Evolutionary conservation across 2,113 vertebrate species (phyloP), one percentile per base, ranked within the genome.

Genomic region (Pyrgilauda ruficollis): DNA sequence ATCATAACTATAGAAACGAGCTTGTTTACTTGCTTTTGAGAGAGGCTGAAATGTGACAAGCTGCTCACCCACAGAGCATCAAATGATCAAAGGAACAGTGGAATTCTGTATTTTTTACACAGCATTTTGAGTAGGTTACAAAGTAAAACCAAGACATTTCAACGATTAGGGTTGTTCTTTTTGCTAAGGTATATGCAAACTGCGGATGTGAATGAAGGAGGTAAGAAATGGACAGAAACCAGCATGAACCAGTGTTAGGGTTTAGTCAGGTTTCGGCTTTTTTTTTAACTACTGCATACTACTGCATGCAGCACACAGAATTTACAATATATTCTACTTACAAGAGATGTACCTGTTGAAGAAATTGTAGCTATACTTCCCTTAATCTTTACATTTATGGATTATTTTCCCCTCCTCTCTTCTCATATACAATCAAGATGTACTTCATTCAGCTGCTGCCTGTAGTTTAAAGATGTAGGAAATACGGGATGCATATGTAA

Each of bases 1-100:
- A 74, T 74, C 94, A 81, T 16, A 93, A 55, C 90, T 70, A 94
- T 2, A 93, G 92, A 92, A 93, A 88, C 39, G 7, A 77, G 88
- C 68, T 74, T 96, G 94, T 93, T 92, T 88, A 83, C 82, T 85
- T 83, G 88, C 52, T 94, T 77, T 68, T 77, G 80, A 93, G 39
- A 49, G 16, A 78, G 72, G 28, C 92, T 61, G 61, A 92, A 88
- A 90, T 88, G 61, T 33, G 88, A 94, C 90, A 68, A 84, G 83
- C 90, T 75, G 64, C 79, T 93, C 94, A 78, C 72, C 77, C 92
- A 95, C 87, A 86, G 41, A 87, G 52, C 73, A 56, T 49, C 84
- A 75, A 90, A 18, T 35, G 68, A 93, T 81, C 72, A 52, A 84
- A 93, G 90, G 17, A 86, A 76, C 7, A 61, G 31, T 20, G 44